Percentiles rank a stretch among this genome's conserved stretches.
These are phyloP conservation scores for Andrena chrysosceles DNA, from an alignment of 2,888 invertebrate species.

Conservation along the genomic window DNA sequence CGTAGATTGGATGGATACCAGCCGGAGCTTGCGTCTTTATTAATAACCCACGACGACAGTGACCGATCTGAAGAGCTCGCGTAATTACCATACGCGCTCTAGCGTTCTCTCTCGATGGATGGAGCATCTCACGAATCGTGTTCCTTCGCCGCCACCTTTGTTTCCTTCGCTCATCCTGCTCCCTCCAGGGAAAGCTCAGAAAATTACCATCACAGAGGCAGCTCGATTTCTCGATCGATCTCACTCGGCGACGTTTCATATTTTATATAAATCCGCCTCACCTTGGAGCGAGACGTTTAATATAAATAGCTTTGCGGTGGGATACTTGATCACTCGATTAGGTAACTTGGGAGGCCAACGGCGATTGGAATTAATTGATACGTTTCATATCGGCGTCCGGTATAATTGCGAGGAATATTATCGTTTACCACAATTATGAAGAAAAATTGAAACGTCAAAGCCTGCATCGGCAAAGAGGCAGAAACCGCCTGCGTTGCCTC, in stretches of 20 bases:
- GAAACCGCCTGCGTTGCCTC: conserved; percentile 9
- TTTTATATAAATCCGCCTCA: background rate
- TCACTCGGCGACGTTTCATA: background rate
- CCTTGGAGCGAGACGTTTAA: background rate
- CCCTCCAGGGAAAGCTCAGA: background rate
- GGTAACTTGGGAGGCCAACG: background rate
- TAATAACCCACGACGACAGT: conserved; percentile 82
- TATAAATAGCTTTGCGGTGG: background rate
- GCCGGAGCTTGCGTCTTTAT: conserved; percentile 80
- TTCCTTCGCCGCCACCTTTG: conserved; percentile 2
- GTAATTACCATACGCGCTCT: conserved; percentile 78
- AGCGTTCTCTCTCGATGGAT: conserved; percentile 37
- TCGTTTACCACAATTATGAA: conserved; percentile 19
- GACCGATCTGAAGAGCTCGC: conserved; percentile 78
- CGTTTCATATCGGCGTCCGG: background rate
- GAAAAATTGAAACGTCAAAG: conserved; percentile 41
- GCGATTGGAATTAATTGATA: background rate
- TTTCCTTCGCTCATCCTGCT: background rate
- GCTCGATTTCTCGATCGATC: background rate
- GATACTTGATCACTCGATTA: background rate
- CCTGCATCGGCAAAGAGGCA: background rate
- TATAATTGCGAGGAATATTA: conserved; percentile 9
- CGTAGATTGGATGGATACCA: conserved; percentile 78
- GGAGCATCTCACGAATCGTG: conserved; percentile 19
- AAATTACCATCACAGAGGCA: background rate